Conservation (phyloP, 2,113 vertebrate species). For the Suncus etruscus region DNA sequence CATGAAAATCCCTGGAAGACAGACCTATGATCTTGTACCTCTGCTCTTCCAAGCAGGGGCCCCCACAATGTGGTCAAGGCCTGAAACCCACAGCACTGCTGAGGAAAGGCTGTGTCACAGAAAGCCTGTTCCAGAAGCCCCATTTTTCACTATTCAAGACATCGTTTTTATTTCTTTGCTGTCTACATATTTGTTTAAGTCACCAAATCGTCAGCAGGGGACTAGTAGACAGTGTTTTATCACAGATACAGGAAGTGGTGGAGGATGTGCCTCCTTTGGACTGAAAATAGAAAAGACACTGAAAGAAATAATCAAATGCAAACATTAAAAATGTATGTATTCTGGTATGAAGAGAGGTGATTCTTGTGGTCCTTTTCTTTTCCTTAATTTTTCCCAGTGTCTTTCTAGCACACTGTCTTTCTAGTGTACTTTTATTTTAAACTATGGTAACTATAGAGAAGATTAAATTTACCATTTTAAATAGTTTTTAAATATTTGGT, state of each 20-base stretch:
- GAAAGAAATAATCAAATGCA: conserved; percentile 41
- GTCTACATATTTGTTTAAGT: not conserved
- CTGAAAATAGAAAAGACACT: not conserved
- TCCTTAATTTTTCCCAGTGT: not conserved
- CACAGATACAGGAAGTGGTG: conserved; percentile 57
- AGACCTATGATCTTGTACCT: conserved; percentile 13
- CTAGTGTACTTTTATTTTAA: not conserved
- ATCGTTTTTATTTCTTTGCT: conserved; percentile 21
- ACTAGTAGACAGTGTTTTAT: not conserved
- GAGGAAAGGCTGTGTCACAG: not conserved
- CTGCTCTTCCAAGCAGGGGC: not conserved
- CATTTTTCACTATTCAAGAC: not conserved
- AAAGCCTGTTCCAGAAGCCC: not conserved
- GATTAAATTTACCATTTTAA: not conserved
- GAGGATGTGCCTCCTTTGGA: conserved; percentile 38
- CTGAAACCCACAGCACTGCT: not conserved
- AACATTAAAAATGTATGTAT: not conserved
- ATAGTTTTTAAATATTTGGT: not conserved
- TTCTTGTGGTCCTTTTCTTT: too few relatives aligned
- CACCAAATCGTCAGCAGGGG: not conserved
- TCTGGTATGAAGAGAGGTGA: not conserved
- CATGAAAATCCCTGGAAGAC: not conserved
- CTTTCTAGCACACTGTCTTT: conserved; percentile 12
- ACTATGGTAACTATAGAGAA: not conserved
- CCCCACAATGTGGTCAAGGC: not conserved